Base-by-base conservation (phyloP, 2,797 vertebrate species). In the Coilia nasus region DNA sequence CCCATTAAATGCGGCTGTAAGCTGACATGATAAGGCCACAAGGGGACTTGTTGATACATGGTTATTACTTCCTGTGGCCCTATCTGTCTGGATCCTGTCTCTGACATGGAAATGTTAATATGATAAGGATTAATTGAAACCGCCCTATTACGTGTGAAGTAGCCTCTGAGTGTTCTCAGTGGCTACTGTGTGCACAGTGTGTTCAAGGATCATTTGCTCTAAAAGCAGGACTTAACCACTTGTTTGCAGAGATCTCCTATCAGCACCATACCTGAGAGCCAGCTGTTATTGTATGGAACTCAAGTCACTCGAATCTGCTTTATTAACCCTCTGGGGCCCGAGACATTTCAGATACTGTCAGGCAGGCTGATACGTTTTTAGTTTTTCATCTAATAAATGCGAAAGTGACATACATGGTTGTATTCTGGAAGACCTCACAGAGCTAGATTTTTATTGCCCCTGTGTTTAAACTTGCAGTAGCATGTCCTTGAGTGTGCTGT, bases 181-280 rank as follows among this genome's bases (percentile, higher is more conserved):
- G 84, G 62, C 59, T 85, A 64, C 56, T 78, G 71, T 78, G 81
- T 85, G 62, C 84, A 67, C 82, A 82, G 71, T 10, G 67, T 81
- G 83, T 85, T 86, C 85, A 87, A 87, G 86, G 83, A 57, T 89
- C 86, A 89, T 89, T 89, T 87, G 83, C 82, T 86, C 46, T 64
- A 87, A 84, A 85, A 86, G 80, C 83, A 64, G 59, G 54, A 64
- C 56, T 59, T 82, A 84, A 62, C 71, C 57, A 31, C 54, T 82
- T 90, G 87, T 89, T 87, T 89, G 59, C 88, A 90, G 85, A 89
- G 87, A 89, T 89, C 85, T 81, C 82, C 83, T 90, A 88, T 89
- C 88, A 87, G 85, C 64, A 71, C 59, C 59, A 82, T 86, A 71
- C 81, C 80, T 85, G 86, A n/a, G 35, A 83, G 86, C 86, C 89